These are phyloP conservation scores for Triplophysa tibetana DNA, from an alignment of 2,113 vertebrate species.

Conservation along the genomic window DNA sequence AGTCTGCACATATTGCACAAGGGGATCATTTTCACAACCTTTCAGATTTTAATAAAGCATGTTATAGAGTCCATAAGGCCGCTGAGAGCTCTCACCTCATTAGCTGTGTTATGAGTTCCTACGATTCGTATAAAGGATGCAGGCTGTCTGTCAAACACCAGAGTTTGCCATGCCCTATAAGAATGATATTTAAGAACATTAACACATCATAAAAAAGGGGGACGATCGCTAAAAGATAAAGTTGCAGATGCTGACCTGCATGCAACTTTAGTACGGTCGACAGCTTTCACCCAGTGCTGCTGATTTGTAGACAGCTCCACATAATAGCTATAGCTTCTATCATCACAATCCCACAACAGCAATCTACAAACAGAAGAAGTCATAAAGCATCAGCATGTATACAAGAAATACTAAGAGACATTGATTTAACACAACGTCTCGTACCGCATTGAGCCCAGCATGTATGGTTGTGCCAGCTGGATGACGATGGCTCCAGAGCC, in stretches of 20 bases:
- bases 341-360: slow-evolving; percentile 96
- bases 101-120: slow-evolving; percentile 97
- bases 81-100: slow-evolving; percentile 81
- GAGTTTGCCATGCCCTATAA: slow-evolving; percentile 91
- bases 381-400: background rate
- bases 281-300: slow-evolving; percentile 93
- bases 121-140: slow-evolving; percentile 96
- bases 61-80: too few relatives aligned
- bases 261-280: slow-evolving; percentile 86
- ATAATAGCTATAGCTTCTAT: slow-evolving; percentile 96
- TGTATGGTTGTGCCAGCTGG: slow-evolving; percentile 94
- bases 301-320: slow-evolving; percentile 93
- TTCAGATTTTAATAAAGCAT: too few relatives aligned
- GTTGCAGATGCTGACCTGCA: slow-evolving; percentile 82
- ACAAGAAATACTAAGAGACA: too few relatives aligned
- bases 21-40: too few relatives aligned
- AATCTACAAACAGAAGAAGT: slow-evolving; percentile 72
- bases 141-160: slow-evolving; percentile 88
- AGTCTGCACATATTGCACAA: too few relatives aligned
- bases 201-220: background rate
- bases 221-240: background rate
- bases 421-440: background rate
- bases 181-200: background rate
- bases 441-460: slow-evolving; percentile 87
- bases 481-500: slow-evolving; percentile 95